phyloP scores from a whole-genome alignment of 1,140 invertebrate species.

The Nephila pilipes region DNA sequence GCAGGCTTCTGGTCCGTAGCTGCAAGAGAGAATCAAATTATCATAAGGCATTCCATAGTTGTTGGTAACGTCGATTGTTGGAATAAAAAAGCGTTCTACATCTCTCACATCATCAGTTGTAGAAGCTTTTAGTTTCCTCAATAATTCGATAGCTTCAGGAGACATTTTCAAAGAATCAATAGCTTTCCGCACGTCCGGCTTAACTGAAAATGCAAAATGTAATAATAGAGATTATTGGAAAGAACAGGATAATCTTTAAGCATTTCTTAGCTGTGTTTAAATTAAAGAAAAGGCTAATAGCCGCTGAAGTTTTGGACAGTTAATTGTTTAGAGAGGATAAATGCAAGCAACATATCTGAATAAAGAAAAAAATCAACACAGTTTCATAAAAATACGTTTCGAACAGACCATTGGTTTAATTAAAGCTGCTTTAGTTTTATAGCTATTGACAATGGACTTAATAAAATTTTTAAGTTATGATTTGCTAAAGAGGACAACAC shows the following conservation, averaged over 20 bases:
- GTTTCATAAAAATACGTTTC: too few relatives aligned
- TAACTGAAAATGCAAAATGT: neutral
- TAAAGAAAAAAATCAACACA: too few relatives aligned
- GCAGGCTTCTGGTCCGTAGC: slow-evolving; percentile 45
- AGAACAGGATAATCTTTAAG: neutral
- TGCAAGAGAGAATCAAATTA: slow-evolving; percentile 64
- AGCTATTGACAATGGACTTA: too few relatives aligned
- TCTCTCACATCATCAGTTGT: slow-evolving; percentile 37
- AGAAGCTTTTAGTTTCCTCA: slow-evolving; percentile 37
- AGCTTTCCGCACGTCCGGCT: neutral
- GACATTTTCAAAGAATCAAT: neutral
- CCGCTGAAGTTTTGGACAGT: too few relatives aligned
- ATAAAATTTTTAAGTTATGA: too few relatives aligned
- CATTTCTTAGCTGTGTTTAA: too few relatives aligned
- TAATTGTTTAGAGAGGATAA: too few relatives aligned
- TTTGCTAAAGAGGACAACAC: too few relatives aligned
- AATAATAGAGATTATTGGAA: neutral
- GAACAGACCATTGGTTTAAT: too few relatives aligned
- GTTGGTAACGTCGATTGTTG: neutral
- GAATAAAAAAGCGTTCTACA: slow-evolving; percentile 49
- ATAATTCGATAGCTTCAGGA: neutral
- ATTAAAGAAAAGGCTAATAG: too few relatives aligned
- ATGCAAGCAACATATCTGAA: too few relatives aligned
- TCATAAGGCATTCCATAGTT: slow-evolving; percentile 53
- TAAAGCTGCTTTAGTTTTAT: too few relatives aligned